Evolutionary conservation across 1,140 invertebrate genomes (phyloP).

Genomic region (Rhopalosiphum padi): DNA sequence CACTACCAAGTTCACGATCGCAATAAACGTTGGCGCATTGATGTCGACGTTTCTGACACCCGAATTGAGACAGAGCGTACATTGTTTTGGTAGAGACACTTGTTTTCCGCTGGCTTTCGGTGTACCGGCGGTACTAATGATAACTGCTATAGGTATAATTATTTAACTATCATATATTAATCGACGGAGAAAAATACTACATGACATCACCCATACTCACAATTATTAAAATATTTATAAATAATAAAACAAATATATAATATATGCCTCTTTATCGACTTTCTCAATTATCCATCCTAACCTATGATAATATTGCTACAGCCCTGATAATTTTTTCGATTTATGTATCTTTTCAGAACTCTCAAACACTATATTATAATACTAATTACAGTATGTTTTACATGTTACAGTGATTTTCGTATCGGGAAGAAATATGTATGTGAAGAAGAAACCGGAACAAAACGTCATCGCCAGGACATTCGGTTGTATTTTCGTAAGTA

Average conservation of each 20-base stretch:
- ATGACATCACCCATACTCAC: too few species aligned
- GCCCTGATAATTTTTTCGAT: too few species aligned
- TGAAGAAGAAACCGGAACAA: constrained; percentile 78
- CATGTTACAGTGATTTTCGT: constrained; percentile 79
- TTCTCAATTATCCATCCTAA: too few species aligned
- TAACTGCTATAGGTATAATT: constrained; percentile 74
- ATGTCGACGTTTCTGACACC: constrained; percentile 93
- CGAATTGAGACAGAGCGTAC: constrained; percentile 79
- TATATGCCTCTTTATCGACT: too few species aligned
- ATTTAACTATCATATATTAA: too few species aligned
- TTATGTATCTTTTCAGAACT: too few species aligned
- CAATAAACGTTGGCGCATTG: constrained; percentile 91
- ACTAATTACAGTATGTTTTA: background rate
- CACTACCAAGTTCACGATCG: constrained; percentile 93
- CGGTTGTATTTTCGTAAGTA: constrained; percentile 81
- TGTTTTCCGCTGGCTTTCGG: constrained; percentile 81
- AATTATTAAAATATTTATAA: too few species aligned
- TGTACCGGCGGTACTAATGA: constrained; percentile 86
- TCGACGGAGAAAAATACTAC: too few species aligned
- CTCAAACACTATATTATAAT: too few species aligned
- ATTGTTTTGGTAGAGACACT: constrained; percentile 73
- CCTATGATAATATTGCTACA: too few species aligned
- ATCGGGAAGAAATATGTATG: constrained; percentile 79
- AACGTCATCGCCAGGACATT: constrained; percentile 82
- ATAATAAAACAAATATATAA: too few species aligned